These are phyloP conservation scores for Stenchaetothrips biformis DNA, from an alignment of 2,888 invertebrate genomes.

Conservation along the genomic window DNA sequence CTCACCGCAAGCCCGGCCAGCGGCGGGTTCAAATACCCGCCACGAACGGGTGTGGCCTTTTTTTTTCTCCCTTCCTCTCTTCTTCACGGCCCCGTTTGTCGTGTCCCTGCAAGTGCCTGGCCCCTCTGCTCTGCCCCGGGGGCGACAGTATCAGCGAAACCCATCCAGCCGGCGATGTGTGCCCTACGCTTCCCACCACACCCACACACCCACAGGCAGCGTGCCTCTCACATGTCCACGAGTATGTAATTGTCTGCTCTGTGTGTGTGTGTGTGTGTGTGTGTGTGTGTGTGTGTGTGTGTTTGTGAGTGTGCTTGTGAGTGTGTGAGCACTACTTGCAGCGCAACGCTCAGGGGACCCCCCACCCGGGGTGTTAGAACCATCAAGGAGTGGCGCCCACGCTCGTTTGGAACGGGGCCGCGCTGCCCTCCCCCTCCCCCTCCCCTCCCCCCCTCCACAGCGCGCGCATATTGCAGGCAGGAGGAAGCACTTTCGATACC, in stretches of 20 bases:
- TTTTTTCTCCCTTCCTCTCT: no score
- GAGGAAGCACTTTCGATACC: conserved; percentile 20
- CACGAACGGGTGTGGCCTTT: neutral
- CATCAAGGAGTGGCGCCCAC: conserved; percentile 22
- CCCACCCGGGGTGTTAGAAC: neutral
- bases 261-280: neutral
- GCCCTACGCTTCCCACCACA: neutral
- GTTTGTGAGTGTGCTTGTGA: no score
- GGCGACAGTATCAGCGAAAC: neutral
- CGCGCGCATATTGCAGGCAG: conserved; percentile 1
- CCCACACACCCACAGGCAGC: neutral
- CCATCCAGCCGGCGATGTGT: neutral
- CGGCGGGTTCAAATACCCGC: neutral
- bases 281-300: neutral
- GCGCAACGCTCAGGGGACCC: neutral
- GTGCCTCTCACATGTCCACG: neutral
- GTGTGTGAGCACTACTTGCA: neutral
- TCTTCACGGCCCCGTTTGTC: no score
- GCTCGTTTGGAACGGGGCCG: neutral
- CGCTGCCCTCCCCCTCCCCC: neutral
- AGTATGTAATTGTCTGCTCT: neutral
- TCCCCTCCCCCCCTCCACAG: neutral
- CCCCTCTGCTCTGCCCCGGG: neutral
- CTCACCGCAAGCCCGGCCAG: neutral
- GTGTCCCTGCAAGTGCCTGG: no score